These are phyloP conservation scores for Chelon auratus DNA, from an alignment of 2,797 vertebrate species.

Conservation along the genomic window DNA sequence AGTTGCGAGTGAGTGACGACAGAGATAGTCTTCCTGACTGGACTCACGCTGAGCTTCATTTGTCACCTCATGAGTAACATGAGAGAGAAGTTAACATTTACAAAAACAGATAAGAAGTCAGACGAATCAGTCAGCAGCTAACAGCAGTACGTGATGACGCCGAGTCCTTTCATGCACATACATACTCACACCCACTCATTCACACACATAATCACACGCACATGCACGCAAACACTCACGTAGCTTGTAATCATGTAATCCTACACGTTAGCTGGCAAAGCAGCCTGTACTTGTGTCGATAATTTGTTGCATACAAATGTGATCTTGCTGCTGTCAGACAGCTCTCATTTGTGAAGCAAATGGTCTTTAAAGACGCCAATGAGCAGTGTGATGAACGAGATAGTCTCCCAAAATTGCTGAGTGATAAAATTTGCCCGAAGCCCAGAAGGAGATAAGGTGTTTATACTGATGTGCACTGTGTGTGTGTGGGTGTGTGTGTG, in stretches of 20 bases:
- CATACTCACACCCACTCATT: slow-evolving; percentile 13
- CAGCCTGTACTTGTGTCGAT: slow-evolving; percentile 15
- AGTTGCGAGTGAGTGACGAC: no score
- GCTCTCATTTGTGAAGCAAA: slow-evolving; percentile 68
- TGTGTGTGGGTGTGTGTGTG: background rate
- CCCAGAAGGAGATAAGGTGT: slow-evolving; percentile 27
- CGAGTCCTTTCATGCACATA: slow-evolving; percentile 23
- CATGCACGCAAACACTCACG: background rate
- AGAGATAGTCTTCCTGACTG: background rate
- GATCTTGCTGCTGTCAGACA: slow-evolving; percentile 30
- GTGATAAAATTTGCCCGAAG: slow-evolving; percentile 72
- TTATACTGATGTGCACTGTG: background rate
- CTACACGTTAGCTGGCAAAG: slow-evolving; percentile 23
- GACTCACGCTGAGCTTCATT: background rate
- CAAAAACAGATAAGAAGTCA: slow-evolving; percentile 7
- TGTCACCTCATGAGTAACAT: slow-evolving; percentile 13
- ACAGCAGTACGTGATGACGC: slow-evolving; percentile 25
- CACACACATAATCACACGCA: background rate
- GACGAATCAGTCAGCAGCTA: slow-evolving; percentile 41
- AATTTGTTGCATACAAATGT: slow-evolving; percentile 33
- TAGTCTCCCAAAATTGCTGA: slow-evolving; percentile 79
- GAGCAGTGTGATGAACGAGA: slow-evolving; percentile 80
- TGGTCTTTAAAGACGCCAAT: slow-evolving; percentile 66
- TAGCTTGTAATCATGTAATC: slow-evolving; percentile 22
- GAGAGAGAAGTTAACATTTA: slow-evolving; percentile 28